phyloP scores from a whole-genome alignment of 2,797 vertebrate genomes.

The Cuniculus paca region DNA sequence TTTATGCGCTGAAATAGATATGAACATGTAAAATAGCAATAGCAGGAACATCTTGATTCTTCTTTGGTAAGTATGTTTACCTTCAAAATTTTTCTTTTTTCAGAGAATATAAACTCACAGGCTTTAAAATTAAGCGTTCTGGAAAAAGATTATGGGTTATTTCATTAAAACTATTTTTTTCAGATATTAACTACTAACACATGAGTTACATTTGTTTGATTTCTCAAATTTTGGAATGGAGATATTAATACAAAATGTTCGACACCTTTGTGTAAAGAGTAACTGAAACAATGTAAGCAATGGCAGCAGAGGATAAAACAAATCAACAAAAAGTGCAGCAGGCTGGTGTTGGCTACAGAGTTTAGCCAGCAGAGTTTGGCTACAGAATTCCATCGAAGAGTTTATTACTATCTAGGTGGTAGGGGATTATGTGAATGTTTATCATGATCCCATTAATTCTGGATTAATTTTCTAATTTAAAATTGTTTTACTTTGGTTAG shows the following conservation, averaged over 20 bases:
- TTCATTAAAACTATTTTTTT: slow-evolving; percentile 32
- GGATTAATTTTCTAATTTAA: not conserved
- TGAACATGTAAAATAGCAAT: not conserved
- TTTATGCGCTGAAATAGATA: not conserved
- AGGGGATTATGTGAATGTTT: not conserved
- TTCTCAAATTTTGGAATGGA: not conserved
- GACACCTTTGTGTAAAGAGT: not conserved
- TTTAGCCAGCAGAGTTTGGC: not conserved
- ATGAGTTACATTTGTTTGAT: not conserved
- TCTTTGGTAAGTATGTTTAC: not conserved
- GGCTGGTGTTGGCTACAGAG: not conserved
- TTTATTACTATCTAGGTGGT: not conserved
- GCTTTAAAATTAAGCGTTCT: slow-evolving; percentile 42
- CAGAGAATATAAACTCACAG: not conserved
- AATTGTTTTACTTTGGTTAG: not conserved
- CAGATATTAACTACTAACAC: slow-evolving; percentile 34
- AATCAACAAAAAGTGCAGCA: not conserved
- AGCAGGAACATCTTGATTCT: not conserved
- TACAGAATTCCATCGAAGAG: not conserved
- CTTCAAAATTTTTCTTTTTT: not conserved
- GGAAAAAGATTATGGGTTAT: not conserved
- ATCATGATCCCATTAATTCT: not conserved
- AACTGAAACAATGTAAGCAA: not conserved
- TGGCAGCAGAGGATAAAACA: not conserved
- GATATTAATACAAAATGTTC: not conserved